phyloP scores from a whole-genome alignment of 2,797 vertebrate species.

The Coreius guichenoti region DNA sequence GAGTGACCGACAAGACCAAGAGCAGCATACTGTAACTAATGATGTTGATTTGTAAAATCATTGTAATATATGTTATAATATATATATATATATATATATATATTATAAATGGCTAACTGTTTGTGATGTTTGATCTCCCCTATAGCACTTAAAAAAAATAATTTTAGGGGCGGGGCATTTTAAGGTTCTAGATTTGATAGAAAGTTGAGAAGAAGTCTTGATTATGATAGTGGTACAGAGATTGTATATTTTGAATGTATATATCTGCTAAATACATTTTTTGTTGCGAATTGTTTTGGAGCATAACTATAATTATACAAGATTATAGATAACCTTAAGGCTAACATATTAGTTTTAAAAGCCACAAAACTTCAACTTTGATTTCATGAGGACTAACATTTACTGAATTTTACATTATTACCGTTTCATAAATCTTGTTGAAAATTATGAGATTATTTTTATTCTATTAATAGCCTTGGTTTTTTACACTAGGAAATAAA shows the following conservation, averaged over 20 bases:
- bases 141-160: background rate
- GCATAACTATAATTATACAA: background rate
- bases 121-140: background rate
- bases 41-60: background rate
- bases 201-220: background rate
- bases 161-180: background rate
- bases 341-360: background rate
- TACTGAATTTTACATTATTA: background rate
- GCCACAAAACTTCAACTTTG: background rate
- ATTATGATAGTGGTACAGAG: too few relatives aligned
- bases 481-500: background rate
- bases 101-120: background rate
- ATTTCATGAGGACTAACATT: background rate
- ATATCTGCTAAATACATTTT: background rate
- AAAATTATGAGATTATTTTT: background rate
- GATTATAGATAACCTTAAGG: background rate
- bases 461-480: background rate
- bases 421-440: background rate
- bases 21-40: background rate
- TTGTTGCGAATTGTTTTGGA: background rate
- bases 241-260: background rate
- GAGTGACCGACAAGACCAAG: background rate
- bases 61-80: background rate
- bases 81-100: background rate
- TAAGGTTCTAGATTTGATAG: too few relatives aligned